Percentiles rank a stretch among this genome's conserved stretches.
Evolutionary conservation across 1,140 invertebrate species (phyloP).

Genomic region (Diuraphis noxia): DNA sequence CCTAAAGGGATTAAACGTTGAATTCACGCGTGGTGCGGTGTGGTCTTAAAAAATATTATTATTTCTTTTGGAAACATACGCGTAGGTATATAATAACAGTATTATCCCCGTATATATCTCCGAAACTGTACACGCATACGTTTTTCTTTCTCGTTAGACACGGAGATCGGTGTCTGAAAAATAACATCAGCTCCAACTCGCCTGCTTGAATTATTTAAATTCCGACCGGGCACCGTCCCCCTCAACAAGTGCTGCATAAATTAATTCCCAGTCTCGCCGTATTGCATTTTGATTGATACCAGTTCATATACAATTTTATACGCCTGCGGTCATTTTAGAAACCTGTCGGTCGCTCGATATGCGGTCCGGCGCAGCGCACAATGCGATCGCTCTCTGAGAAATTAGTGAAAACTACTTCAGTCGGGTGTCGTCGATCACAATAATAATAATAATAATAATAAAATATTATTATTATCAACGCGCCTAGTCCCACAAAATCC

Average conservation of each 20-base stretch:
- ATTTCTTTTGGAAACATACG: not conserved
- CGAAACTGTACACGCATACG: not conserved
- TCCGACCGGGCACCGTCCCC: not conserved
- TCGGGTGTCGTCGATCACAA: not conserved
- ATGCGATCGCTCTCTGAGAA: not conserved
- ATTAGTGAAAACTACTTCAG: not conserved
- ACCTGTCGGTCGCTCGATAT: not conserved
- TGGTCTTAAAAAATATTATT: not conserved
- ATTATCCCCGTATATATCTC: not conserved
- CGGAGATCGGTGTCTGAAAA: not conserved
- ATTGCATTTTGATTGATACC: not conserved
- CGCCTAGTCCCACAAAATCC: not conserved
- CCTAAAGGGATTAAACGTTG: not conserved
- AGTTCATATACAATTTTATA: not conserved
- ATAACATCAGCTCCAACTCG: not conserved
- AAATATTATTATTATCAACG: not conserved
- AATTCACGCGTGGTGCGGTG: not conserved
- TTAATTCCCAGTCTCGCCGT: not conserved
- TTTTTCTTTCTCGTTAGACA: not conserved
- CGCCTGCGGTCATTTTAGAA: conserved; percentile 11
- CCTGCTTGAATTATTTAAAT: not conserved
- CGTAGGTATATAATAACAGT: not conserved
- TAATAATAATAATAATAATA: too few species aligned
- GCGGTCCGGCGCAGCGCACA: not conserved
- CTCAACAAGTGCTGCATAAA: not conserved